Percentiles rank a stretch among this genome's conserved stretches.
These are phyloP conservation scores for Mormoops blainvillei DNA, from an alignment of 2,113 vertebrate genomes.

Conservation along the genomic window DNA sequence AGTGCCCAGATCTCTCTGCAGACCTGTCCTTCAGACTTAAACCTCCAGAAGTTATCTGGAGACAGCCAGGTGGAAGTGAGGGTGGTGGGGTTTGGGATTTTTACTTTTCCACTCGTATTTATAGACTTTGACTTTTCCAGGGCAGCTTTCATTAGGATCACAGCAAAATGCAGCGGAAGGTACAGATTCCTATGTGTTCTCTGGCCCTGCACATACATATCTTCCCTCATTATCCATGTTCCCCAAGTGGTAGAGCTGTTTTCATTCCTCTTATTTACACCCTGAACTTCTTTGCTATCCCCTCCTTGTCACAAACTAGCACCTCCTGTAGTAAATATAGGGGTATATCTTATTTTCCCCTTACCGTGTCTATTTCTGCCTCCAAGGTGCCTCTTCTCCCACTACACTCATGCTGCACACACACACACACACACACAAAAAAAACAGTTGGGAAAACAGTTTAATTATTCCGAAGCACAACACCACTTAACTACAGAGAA, in stretches of 20 bases:
- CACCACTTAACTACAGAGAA: conserved; percentile 3
- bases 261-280: neutral
- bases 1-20: neutral
- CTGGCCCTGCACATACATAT: too few species aligned
- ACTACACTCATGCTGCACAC: neutral
- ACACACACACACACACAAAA: too few species aligned
- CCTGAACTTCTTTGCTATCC: neutral
- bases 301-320: neutral
- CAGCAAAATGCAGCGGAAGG: neutral
- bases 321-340: neutral
- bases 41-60: neutral
- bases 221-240: neutral
- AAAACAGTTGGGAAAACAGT: neutral
- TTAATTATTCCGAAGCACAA: conserved; percentile 34
- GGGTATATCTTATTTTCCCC: neutral
- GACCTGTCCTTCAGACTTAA: neutral
- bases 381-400: neutral
- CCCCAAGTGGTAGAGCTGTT: neutral
- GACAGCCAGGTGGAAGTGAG: neutral
- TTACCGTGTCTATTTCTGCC: neutral
- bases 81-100: accelerated
- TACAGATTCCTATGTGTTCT: neutral
- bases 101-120: neutral
- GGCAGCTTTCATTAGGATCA: neutral
- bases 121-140: neutral